Base-by-base conservation (phyloP, 2,888 invertebrate species). In the Hymenopus coronatus region DNA sequence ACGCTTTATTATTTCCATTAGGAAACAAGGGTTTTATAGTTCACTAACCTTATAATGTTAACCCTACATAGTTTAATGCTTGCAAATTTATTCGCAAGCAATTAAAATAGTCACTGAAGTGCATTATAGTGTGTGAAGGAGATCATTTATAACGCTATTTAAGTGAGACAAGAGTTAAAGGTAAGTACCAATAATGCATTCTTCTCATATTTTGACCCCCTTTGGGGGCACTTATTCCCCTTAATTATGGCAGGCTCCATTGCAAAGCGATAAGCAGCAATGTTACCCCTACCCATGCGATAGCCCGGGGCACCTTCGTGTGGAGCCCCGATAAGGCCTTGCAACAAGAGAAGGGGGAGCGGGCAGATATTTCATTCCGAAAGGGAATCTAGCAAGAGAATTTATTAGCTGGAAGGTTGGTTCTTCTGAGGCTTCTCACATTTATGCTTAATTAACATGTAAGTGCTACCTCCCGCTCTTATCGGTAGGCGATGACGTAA, bases 391-490 rank as follows among this genome's bases (percentile, higher is more conserved):
- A 82, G 40, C 54, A 27, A 82, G 8, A 25, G 82, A 82, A 87
- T 87, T 87, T 87, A 87, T 87, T 82, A 40, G n/a, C n/a, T 46
- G 82, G 46, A 28, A 84, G 83, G 83, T 28, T 28, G 33, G 85
- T n/a, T 27, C 85, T 46, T 54, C 46, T 27, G 46, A 15, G 27
- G 85, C 88, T 82, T 54, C 82, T 81, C 82, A 85, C 88, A 85
- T 88, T 88, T 85, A 85, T 27, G 46, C 33, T 30, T 88, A 88
- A 88, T 88, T 88, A 88, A 88, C 88, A 88, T 88, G 88, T 88
- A 88, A 88, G 88, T 85, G 85, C 28, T 28, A 85, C 27, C 85
- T 87, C 87, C 87, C 30, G 28, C 30, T 28, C 86, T 87, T 87
- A 87, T 87, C 87, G 30, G 25, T 81, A 70, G 54, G 54, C 54